Percentiles rank a stretch among this genome's conserved stretches.
Conservation (phyloP, 2,113 vertebrate genomes). For the Rhipidura dahli region DNA sequence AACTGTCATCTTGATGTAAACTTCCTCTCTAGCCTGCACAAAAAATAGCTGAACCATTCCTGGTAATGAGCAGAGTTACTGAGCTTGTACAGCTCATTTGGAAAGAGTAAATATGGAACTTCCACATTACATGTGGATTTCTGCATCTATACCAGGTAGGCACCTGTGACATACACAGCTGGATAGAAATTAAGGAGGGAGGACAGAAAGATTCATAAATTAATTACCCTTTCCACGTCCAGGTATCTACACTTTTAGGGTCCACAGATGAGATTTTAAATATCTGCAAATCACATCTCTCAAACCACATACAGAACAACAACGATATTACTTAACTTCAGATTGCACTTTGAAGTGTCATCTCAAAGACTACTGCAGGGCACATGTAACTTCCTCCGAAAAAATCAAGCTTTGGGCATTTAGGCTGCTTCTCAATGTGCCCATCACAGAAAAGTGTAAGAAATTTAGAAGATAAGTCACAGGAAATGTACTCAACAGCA, state of each 20-base stretch:
- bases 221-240: not conserved
- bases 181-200: not conserved
- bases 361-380: not conserved
- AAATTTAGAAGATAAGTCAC: not conserved
- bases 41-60: not conserved
- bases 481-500: not conserved
- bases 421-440: not conserved
- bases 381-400: not conserved
- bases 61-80: not conserved
- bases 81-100: not conserved
- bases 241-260: not conserved
- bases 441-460: not conserved
- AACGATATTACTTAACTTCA: not conserved
- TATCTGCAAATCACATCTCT: not conserved
- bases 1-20: not conserved
- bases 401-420: not conserved
- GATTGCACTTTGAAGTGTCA: not conserved
- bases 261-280: not conserved
- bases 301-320: not conserved
- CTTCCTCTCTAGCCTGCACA: not conserved
- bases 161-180: rapidly evolving
- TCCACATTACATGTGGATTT: not conserved
- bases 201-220: not conserved
- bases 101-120: not conserved
- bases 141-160: not conserved